Evolutionary conservation across 2,888 invertebrate genomes (phyloP), one percentile per base, ranked within the genome.

Genomic region (Eristalis tenax): DNA sequence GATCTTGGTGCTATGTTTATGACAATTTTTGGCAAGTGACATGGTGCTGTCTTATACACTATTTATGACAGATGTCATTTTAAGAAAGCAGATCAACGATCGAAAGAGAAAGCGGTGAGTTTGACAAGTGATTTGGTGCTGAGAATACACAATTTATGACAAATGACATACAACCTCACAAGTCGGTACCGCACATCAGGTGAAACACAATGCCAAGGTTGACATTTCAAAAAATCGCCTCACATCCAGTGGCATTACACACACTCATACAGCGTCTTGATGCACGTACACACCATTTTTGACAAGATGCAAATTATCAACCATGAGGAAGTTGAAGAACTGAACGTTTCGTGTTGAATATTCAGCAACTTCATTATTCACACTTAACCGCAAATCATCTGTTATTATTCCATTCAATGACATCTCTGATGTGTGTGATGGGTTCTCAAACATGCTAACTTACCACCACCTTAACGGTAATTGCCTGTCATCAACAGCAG

Each of bases 371-470:
- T 50, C 18, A 8, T 50, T 50, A 18, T 50, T 18, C 50, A 22
- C 13, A 74, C 28, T 15, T 6, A 81, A 59, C 57, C 63, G 26
- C 73, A 66, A 80, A 71, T 63, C 35, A 68, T 43, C 59, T 23
- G 8, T 28, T 38, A 79, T 79, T 79, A 79, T 71, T 70, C 70
- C 32, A 75, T 79, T 84, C 79, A 75, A 32, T 84, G 79, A 70
- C 56, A 61, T n/a, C n/a, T 59, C 15, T 28, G 40, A 50, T 59
- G 56, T 43, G 3, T 61, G 32, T 26, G 32, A 32, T 32, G 18
- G 8, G 50, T 50, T 50, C 18, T 50, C 50, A 50, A 38, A 65
- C 69, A 50, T 35, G 32, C 70, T 32, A 50, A n/a, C n/a, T n/a
- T n/a, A n/a, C n/a, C 74, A 66, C 38, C 13, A 70, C 70, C 50